phyloP scores from a whole-genome alignment of 2,888 invertebrate genomes.

The Pseudolycoriella hygida region DNA sequence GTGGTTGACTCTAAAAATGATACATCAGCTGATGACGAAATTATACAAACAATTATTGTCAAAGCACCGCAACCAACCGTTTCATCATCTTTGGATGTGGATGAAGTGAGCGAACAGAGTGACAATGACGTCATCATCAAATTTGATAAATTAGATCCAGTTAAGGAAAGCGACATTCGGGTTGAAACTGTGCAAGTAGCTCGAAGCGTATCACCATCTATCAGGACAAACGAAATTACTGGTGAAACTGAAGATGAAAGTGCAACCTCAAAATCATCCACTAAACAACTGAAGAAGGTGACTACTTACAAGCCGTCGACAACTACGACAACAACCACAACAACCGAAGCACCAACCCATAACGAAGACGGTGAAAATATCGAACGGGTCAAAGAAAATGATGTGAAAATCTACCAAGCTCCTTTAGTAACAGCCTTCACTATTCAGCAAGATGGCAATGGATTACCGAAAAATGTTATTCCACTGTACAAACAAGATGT shows the following conservation, averaged over 20 bases:
- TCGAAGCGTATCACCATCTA: slow-evolving; percentile 22
- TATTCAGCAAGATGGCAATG: slow-evolving; percentile 63
- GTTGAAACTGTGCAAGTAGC: slow-evolving; percentile 24
- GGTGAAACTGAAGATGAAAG: slow-evolving; percentile 21
- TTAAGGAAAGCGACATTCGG: slow-evolving; percentile 29
- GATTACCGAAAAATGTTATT: slow-evolving; percentile 61
- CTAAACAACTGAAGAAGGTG: background rate
- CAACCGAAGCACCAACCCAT: slow-evolving; percentile 47
- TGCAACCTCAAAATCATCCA: slow-evolving; percentile 14
- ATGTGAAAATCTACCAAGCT: slow-evolving; percentile 65
- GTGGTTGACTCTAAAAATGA: slow-evolving; percentile 24
- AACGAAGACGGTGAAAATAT: slow-evolving; percentile 48
- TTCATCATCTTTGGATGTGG: slow-evolving; percentile 6
- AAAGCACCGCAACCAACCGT: slow-evolving; percentile 7
- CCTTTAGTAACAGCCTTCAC: slow-evolving; percentile 73
- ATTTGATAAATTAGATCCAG: slow-evolving; percentile 29
- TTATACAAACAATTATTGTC: slow-evolving; percentile 28
- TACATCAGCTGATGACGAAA: slow-evolving; percentile 7
- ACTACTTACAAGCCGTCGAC: slow-evolving; percentile 19
- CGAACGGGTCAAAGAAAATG: slow-evolving; percentile 45
- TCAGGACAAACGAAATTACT: slow-evolving; percentile 23
- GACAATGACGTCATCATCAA: slow-evolving; percentile 29
- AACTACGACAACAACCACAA: slow-evolving; percentile 37
- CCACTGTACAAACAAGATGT: slow-evolving; percentile 42
- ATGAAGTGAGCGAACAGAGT: slow-evolving; percentile 18